A percentile compares a stretch with the other conserved stretches of the same genome.
These are phyloP conservation scores for Chelonia mydas DNA, from an alignment of 2,797 vertebrate genomes.

Conservation along the genomic window DNA sequence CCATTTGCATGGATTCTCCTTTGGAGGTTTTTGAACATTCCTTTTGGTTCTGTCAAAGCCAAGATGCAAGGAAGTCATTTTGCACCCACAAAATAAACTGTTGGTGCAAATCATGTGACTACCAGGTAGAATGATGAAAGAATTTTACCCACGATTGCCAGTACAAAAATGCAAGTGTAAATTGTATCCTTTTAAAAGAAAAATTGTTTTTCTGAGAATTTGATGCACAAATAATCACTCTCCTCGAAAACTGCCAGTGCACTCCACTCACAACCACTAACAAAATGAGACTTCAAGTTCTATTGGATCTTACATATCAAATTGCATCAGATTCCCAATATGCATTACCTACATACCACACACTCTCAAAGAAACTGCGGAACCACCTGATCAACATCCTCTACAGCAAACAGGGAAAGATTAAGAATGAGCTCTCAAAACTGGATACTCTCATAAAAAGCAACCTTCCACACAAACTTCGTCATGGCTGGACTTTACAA, in stretches of 20 bases:
- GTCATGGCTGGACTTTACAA: no score
- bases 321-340: not conserved
- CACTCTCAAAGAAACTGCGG: no score
- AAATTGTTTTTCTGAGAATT: not conserved
- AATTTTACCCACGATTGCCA: not conserved
- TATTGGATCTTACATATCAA: not conserved
- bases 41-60: not conserved
- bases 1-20: not conserved
- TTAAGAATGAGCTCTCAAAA: no score
- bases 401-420: no score
- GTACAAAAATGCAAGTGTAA: not conserved
- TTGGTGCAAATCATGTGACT: fast-evolving
- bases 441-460: no score
- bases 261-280: not conserved
- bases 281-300: not conserved
- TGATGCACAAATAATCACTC: not conserved
- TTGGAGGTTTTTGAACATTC: not conserved
- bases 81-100: not conserved
- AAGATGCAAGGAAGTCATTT: not conserved
- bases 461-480: no score
- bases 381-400: no score
- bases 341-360: not conserved
- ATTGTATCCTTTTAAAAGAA: not conserved
- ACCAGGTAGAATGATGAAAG: not conserved
- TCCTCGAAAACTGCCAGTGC: not conserved